Evolutionary conservation across 1,140 invertebrate species (phyloP).

Genomic region (Caerostris darwini): DNA sequence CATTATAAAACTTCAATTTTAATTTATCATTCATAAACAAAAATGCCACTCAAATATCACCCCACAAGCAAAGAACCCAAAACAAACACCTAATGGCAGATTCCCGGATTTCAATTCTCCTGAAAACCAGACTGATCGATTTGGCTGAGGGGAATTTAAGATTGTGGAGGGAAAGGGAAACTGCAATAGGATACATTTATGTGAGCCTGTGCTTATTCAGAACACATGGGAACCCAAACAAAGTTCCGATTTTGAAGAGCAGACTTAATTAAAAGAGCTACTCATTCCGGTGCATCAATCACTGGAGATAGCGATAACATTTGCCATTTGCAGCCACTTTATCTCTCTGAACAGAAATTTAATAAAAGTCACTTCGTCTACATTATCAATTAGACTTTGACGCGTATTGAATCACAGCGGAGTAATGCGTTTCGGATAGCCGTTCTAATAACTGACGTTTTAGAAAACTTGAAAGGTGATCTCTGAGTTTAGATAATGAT

Average conservation of each 20-base stretch:
- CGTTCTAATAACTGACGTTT: not conserved
- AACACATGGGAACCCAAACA: not conserved
- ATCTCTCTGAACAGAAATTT: constrained; percentile 14
- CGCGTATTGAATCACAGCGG: not conserved
- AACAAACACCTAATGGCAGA: not conserved
- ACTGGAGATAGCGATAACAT: not conserved
- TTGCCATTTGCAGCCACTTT: not conserved
- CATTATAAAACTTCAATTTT: no score
- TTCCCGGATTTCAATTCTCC: not conserved
- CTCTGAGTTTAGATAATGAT: not conserved
- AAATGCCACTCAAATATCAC: not conserved
- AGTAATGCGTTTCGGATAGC: not conserved
- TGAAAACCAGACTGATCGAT: not conserved
- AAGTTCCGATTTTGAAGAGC: not conserved
- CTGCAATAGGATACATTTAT: not conserved
- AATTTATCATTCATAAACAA: not conserved
- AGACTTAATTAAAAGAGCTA: not conserved
- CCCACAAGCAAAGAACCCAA: not conserved
- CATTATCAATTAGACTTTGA: constrained; percentile 24
- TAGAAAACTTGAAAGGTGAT: not conserved
- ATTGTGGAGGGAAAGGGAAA: not conserved
- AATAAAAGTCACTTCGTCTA: constrained; percentile 9
- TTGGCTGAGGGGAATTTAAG: not conserved
- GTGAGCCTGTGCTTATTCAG: not conserved
- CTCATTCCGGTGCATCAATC: not conserved